A percentile compares a stretch with the other conserved stretches of the same genome.
Conservation (phyloP, 2,113 vertebrate species). For the Turnix velox region DNA sequence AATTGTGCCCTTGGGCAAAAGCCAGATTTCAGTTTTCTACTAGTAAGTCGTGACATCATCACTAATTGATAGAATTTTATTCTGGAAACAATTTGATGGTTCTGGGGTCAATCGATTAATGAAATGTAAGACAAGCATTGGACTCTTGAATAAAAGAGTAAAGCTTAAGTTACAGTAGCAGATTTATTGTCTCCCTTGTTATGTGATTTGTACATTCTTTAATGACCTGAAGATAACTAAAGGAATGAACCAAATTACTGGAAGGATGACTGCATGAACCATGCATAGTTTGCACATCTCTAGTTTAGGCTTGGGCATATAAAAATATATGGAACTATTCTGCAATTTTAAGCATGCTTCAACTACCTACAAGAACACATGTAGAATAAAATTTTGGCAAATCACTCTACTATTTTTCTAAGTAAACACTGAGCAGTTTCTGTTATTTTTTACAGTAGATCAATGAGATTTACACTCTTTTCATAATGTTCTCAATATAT, state of each 20-base stretch:
- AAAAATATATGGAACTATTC: background rate
- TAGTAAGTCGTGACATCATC: background rate
- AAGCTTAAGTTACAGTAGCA: background rate
- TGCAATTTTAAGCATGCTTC: background rate
- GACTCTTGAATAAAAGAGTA: background rate
- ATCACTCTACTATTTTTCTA: background rate
- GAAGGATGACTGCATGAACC: background rate
- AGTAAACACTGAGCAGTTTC: background rate
- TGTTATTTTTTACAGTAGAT: background rate
- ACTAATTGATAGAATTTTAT: background rate
- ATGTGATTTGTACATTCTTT: background rate
- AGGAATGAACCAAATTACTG: background rate
- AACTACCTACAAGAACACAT: background rate
- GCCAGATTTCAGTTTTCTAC: background rate
- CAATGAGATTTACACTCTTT: background rate
- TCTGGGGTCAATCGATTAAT: background rate
- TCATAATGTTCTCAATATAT: background rate
- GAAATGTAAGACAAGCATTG: background rate
- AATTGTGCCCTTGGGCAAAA: background rate
- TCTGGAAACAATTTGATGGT: background rate
- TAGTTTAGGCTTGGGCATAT: background rate
- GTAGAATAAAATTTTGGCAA: background rate
- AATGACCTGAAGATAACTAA: background rate
- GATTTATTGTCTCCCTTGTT: background rate
- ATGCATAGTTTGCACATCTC: background rate